phyloP scores from a whole-genome alignment of 2,113 vertebrate genomes.

The Turnix velox region DNA sequence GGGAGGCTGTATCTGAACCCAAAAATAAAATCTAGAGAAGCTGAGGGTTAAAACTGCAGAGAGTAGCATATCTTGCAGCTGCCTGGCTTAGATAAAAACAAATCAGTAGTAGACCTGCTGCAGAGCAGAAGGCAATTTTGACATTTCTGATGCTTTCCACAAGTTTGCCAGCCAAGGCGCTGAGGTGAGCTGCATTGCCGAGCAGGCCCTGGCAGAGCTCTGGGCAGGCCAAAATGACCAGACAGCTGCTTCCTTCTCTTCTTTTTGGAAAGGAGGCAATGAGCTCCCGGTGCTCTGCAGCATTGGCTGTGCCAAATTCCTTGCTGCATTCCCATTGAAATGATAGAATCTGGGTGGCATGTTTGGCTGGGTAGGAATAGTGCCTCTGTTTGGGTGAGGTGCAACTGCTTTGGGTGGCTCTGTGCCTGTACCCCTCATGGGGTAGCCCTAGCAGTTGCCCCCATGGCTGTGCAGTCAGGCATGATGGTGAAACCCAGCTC shows the following conservation, averaged over 20 bases:
- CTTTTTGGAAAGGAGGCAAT: not conserved
- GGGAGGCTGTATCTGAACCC: not conserved
- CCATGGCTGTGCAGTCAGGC: not conserved
- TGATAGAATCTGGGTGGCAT: rapidly evolving
- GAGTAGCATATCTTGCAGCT: not conserved
- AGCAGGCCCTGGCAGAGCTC: not conserved
- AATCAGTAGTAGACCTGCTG: not conserved
- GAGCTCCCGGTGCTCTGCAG: not conserved
- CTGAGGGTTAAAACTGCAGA: not conserved
- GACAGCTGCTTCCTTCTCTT: not conserved
- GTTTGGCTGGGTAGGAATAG: rapidly evolving
- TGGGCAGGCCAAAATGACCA: not conserved
- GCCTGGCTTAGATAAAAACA: not conserved
- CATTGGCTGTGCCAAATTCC: not conserved
- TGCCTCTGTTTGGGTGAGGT: not conserved
- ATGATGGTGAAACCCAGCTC: not conserved
- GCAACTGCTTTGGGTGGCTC: not conserved
- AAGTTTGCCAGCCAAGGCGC: not conserved
- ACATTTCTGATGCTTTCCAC: not conserved
- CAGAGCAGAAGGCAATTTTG: not conserved
- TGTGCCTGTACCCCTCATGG: not conserved
- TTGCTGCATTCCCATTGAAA: not conserved
- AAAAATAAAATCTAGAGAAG: not conserved
- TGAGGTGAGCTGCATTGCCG: not conserved
- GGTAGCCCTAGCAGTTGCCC: not conserved